phyloP scores from a whole-genome alignment of 2,113 vertebrate genomes.

The Melanotaenia duboulayi region DNA sequence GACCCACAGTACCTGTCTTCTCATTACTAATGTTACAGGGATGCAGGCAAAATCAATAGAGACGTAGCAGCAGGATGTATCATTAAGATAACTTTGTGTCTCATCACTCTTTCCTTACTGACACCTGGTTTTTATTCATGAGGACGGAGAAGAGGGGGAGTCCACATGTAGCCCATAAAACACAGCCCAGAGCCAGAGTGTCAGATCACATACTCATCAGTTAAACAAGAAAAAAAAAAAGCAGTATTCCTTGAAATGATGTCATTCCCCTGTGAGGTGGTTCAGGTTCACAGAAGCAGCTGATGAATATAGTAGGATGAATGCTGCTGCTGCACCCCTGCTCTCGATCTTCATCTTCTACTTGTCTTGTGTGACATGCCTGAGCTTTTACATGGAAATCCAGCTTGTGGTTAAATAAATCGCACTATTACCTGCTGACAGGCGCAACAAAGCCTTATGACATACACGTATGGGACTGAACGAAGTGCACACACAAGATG shows the following conservation, averaged over 20 bases:
- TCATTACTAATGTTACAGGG: constrained; percentile 61
- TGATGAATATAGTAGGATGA: constrained; percentile 43
- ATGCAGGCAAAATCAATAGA: constrained; percentile 61
- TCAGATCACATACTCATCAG: constrained; percentile 42
- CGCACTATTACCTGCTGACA: constrained; percentile 66
- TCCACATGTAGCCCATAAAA: constrained; percentile 29
- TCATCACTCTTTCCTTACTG: constrained; percentile 27
- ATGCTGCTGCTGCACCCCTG: constrained; percentile 37
- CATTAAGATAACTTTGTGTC: constrained; percentile 59
- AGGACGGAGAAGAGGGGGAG: constrained; percentile 14
- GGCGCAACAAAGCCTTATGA: constrained; percentile 62
- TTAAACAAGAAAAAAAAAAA: constrained; percentile 16
- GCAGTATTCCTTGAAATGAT: constrained; percentile 6
- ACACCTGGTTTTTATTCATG: constrained; percentile 54
- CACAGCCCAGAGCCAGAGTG: constrained; percentile 26
- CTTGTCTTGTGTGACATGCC: constrained; percentile 65
- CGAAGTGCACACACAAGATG: constrained; percentile 18
- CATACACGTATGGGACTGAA: neutral
- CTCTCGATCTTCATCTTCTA: constrained; percentile 66
- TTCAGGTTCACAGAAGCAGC: constrained; percentile 19
- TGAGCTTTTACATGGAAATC: constrained; percentile 72
- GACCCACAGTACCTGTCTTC: constrained; percentile 37
- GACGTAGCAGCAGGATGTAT: constrained; percentile 45
- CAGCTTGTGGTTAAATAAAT: constrained; percentile 68
- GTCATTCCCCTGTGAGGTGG: constrained; percentile 21